Evolutionary conservation across 2,888 invertebrate genomes (phyloP), one percentile per base, ranked within the genome.

Genomic region (Hydropsyche betteni): DNA sequence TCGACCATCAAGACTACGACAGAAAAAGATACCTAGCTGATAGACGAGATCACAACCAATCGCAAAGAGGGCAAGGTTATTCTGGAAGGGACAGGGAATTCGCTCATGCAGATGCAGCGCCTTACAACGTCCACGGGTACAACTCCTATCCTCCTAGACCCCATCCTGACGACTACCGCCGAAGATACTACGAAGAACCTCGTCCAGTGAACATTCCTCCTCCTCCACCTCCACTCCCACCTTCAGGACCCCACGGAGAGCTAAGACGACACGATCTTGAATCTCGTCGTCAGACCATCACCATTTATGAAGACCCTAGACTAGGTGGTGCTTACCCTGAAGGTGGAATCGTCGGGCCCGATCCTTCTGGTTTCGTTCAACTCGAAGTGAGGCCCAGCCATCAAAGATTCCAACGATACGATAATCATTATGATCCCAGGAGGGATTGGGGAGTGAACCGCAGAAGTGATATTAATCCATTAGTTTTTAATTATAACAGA

Each of bases 281-380:
- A 1, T 86, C 84, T 71, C 83, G 87, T 55, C 86, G 86, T 78
- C 87, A 87, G 80, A 88, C 87, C 12, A 88, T 88, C 75, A 88
- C 88, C 4, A 87, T 88, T 75, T 88, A 87, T 75, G 88, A 88
- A 81, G 88, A 88, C 80, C 88, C 88, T 6, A 83, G 88, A 78
- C 86, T 87, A 78, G 82, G 84, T 64, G 86, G 86, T 0, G 7
- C 2, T 8, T 44, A 44, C 10, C 84, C 85, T 79, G 84, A 84
- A 68, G 86, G 86, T 0, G 84, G 86, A 78, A 80, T 86, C 55
- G 83, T 84, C 75, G 82, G 83, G 86, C 76, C 85, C 86, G 87
- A 86, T 0, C 86, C 86, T 80, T 51, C 74, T 0, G 84, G 84
- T 74, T 76, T 55, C 24, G 81, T 87, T 6, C 85, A 87, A 79